Evolutionary conservation across 1,140 invertebrate genomes (phyloP).

Genomic region (Papilio glaucus): DNA sequence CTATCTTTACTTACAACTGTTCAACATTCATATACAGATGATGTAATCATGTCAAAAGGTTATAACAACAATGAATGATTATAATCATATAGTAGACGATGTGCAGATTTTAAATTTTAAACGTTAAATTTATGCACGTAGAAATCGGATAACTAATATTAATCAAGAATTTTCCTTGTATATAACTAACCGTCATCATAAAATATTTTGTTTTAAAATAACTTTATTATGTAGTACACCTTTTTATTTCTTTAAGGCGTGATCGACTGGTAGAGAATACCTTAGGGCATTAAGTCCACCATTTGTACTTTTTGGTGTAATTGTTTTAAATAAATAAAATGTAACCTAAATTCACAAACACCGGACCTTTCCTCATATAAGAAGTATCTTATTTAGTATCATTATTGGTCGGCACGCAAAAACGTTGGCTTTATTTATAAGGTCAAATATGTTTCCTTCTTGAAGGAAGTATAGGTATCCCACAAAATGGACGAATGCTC

Average conservation of each 20-base stretch:
- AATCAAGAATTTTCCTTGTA: neutral
- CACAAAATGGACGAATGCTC: too few species aligned
- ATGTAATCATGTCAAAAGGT: neutral
- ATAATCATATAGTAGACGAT: neutral
- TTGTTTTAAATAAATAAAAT: neutral
- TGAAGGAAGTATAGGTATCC: neutral
- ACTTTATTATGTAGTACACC: too few species aligned
- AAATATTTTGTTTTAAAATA: too few species aligned
- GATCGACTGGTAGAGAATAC: too few species aligned
- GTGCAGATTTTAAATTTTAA: neutral
- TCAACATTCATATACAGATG: neutral
- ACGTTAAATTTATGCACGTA: neutral
- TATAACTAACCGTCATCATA: neutral
- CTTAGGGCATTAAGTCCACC: too few species aligned
- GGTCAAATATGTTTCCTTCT: neutral
- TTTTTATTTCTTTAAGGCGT: too few species aligned
- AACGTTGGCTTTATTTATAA: neutral
- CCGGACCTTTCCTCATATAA: too few species aligned
- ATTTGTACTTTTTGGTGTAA: too few species aligned
- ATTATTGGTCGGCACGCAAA: neutral
- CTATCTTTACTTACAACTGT: neutral
- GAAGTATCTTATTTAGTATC: neutral
- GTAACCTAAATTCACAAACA: too few species aligned
- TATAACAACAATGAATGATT: slow-evolving; percentile 9
- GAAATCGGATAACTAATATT: neutral